A percentile compares a stretch with the other conserved stretches of the same genome.
Evolutionary conservation across 2,113 vertebrate species (phyloP).

Genomic region (Rhinogobius similis): DNA sequence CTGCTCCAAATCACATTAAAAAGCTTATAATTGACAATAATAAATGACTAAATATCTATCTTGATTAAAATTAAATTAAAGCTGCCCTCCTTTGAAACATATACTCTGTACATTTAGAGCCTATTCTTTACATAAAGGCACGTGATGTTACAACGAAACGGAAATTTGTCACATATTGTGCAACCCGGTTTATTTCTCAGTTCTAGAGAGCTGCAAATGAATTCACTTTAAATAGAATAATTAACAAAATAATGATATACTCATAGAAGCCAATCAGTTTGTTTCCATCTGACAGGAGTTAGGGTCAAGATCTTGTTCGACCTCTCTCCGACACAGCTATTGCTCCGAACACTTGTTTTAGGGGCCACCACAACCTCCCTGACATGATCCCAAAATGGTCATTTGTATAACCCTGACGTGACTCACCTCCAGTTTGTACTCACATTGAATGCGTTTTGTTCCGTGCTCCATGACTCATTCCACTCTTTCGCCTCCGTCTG

Average conservation of each 20-base stretch:
- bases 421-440: conserved; percentile 48
- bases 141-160: no score
- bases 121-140: no score
- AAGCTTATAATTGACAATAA: no score
- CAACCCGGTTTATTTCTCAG: neutral
- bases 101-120: no score
- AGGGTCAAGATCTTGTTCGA: neutral
- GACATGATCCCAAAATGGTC: conserved; percentile 14
- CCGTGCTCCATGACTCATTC: conserved; percentile 50
- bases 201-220: neutral
- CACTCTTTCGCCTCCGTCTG: conserved; percentile 41
- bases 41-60: neutral
- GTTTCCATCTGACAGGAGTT: neutral
- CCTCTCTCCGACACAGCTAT: neutral
- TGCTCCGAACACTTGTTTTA: neutral
- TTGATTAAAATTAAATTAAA: no score
- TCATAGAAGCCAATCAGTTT: neutral
- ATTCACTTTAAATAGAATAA: neutral
- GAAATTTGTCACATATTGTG: neutral
- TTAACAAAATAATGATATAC: neutral
- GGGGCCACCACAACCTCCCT: conserved; percentile 9
- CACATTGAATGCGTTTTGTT: conserved; percentile 34
- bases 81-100: no score
- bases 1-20: no score
- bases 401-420: conserved; percentile 25